Evolutionary conservation across 2,888 invertebrate species (phyloP).

Genomic region (Deilephila elpenor): DNA sequence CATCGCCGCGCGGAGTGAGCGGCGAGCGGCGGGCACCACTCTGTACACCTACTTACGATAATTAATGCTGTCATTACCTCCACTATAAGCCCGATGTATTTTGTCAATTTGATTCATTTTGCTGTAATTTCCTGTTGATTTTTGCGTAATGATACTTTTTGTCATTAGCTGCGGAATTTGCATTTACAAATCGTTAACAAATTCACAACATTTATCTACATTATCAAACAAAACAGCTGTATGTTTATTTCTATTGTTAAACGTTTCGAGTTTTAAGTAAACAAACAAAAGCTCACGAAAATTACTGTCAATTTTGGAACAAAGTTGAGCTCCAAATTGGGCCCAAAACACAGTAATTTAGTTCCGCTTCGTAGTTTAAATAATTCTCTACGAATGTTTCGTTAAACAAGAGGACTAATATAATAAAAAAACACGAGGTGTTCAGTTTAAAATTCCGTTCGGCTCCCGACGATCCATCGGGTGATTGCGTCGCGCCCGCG

Average conservation of each 20-base stretch:
- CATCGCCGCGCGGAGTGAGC: slow-evolving; percentile 42
- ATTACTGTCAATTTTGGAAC: slow-evolving; percentile 27
- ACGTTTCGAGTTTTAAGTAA: slow-evolving; percentile 11
- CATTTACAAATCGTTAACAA: neutral
- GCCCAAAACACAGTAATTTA: slow-evolving; percentile 24
- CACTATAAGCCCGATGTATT: slow-evolving; percentile 35
- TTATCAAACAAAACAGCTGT: neutral
- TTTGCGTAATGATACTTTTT: slow-evolving; percentile 15
- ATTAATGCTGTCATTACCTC: slow-evolving; percentile 65
- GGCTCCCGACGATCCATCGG: slow-evolving; percentile 63
- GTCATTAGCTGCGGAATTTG: slow-evolving; percentile 11
- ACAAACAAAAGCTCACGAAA: slow-evolving; percentile 16
- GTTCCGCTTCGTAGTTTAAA: slow-evolving; percentile 28
- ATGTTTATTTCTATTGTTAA: neutral
- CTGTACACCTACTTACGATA: slow-evolving; percentile 51
- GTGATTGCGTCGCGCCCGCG: slow-evolving; percentile 60
- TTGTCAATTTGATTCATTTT: slow-evolving; percentile 26
- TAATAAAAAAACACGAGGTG: slow-evolving; percentile 48
- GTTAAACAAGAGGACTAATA: slow-evolving; percentile 45
- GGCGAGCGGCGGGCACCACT: neutral
- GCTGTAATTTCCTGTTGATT: slow-evolving; percentile 14
- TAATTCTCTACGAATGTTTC: slow-evolving; percentile 42
- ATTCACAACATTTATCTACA: neutral
- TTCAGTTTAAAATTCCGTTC: slow-evolving; percentile 66
- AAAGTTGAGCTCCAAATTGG: slow-evolving; percentile 22